Evolutionary conservation across 2,888 invertebrate species (phyloP), one percentile per base, ranked within the genome.

Genomic region (Epinotia demarniana): DNA sequence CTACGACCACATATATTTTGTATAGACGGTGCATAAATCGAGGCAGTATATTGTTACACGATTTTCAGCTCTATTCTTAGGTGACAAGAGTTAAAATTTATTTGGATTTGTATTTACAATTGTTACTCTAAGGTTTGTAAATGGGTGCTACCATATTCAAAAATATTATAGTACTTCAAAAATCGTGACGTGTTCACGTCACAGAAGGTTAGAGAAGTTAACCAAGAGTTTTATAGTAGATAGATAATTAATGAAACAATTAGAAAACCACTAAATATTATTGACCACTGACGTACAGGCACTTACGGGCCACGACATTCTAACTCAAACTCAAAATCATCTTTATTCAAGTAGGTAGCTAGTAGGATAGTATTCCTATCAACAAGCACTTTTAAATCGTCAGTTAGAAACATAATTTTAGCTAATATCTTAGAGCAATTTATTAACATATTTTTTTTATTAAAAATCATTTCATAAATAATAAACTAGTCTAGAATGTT

Each of bases 81-180:
- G 72, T 58, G 60, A 66, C 19, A 53, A 33, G 64, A 46, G 33
- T 66, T 53, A 18, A 67, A 67, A 60, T 39, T 73, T 58, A 27
- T 19, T 69, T 60, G 16, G 66, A 39, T 46, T 66, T 33, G 5
- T 73, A 73, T 60, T 49, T 61, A 73, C 66, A 73, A 23, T 61
- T 27, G 23, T 61, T 68, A 60, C 3, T 16, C 53, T 67, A 60
- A 67, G n/a, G 64, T 72, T 73, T 73, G 73, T 73, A 68, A 68
- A 68, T 18, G 73, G 67, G 73, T 73, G 73, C 73, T 73, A 73
- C 53, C 67, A 73, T 67, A 73, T 58, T 67, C 67, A 33, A 18
- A 64, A 72, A 61, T 67, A 39, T 73, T 61, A 23, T 39, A 62
- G 67, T 73, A 61, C 73, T 73, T 55, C 67, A 39, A 67, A 33